phyloP scores from a whole-genome alignment of 1,140 invertebrate genomes.

The Euschistus heros region DNA sequence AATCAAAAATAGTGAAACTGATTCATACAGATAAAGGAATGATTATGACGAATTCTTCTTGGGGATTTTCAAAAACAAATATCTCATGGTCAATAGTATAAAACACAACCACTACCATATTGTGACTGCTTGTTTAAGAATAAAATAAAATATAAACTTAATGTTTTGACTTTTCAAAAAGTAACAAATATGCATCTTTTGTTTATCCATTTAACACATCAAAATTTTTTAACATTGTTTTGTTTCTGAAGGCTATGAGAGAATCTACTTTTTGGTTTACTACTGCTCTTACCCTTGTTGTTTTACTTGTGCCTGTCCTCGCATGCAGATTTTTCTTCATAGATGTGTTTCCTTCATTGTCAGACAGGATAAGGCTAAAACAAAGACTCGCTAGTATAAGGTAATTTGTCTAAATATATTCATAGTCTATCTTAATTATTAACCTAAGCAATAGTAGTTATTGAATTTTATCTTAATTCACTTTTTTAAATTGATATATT shows the following conservation, averaged over 20 bases:
- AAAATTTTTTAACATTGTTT: neutral
- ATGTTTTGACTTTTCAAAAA: neutral
- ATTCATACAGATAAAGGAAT: too few relatives aligned
- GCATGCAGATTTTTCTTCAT: constrained; percentile 89
- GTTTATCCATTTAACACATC: neutral
- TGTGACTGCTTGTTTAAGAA: too few relatives aligned
- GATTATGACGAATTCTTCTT: too few relatives aligned
- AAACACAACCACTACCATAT: too few relatives aligned
- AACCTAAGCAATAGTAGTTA: too few relatives aligned
- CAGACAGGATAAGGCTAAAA: constrained; percentile 80
- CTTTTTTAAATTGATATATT: too few relatives aligned
- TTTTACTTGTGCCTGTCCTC: constrained; percentile 84
- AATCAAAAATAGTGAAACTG: too few relatives aligned
- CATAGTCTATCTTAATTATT: too few relatives aligned
- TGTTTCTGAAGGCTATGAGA: constrained; percentile 52
- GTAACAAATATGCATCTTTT: constrained; percentile 14
- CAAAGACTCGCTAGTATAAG: constrained; percentile 48
- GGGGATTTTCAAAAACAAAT: too few relatives aligned
- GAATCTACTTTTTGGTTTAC: constrained; percentile 96
- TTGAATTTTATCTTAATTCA: too few relatives aligned
- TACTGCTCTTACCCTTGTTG: constrained; percentile 70
- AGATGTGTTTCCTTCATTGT: constrained; percentile 78
- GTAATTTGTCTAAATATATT: neutral
- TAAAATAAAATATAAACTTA: too few relatives aligned
- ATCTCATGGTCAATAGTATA: too few relatives aligned